Percentiles rank a stretch among this genome's conserved stretches.
Evolutionary conservation across 2,797 vertebrate genomes (phyloP).

Genomic region (Pangasius larnaudii): DNA sequence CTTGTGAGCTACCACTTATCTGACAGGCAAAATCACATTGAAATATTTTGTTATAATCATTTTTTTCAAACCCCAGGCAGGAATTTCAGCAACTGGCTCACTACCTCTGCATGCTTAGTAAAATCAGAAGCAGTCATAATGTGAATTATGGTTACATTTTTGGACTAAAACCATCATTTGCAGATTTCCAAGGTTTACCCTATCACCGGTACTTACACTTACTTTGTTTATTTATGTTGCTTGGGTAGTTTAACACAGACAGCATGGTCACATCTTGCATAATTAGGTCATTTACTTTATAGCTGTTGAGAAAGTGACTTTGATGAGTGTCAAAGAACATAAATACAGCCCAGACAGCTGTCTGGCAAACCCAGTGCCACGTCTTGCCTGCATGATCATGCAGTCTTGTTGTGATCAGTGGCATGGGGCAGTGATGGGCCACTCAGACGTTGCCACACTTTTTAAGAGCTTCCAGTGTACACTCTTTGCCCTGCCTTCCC

Average conservation of each 20-base stretch:
- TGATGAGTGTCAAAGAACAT: constrained; percentile 35
- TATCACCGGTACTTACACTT: neutral
- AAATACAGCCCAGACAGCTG: constrained; percentile 48
- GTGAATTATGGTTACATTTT: neutral
- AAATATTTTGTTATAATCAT: neutral
- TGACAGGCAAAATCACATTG: constrained; percentile 7
- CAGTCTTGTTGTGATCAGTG: constrained; percentile 50
- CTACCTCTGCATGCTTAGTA: neutral
- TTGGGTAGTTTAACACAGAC: constrained; percentile 6
- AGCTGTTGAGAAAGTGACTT: constrained; percentile 58
- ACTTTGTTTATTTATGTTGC: constrained; percentile 42
- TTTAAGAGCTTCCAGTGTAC: constrained; percentile 57
- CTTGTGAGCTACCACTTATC: constrained; percentile 41
- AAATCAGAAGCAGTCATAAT: neutral
- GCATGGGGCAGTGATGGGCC: constrained; percentile 40
- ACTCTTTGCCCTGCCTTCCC: neutral
- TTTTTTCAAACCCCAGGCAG: neutral
- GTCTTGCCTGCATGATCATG: constrained; percentile 61
- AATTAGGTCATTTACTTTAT: constrained; percentile 53
- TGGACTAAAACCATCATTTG: neutral
- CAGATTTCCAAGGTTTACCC: neutral
- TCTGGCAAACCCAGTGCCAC: constrained; percentile 54
- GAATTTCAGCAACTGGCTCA: neutral
- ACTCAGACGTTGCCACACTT: constrained; percentile 46
- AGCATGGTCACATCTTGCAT: constrained; percentile 7